Base-by-base conservation (phyloP, 2,797 vertebrate species). In the Decapterus maruadsi region DNA sequence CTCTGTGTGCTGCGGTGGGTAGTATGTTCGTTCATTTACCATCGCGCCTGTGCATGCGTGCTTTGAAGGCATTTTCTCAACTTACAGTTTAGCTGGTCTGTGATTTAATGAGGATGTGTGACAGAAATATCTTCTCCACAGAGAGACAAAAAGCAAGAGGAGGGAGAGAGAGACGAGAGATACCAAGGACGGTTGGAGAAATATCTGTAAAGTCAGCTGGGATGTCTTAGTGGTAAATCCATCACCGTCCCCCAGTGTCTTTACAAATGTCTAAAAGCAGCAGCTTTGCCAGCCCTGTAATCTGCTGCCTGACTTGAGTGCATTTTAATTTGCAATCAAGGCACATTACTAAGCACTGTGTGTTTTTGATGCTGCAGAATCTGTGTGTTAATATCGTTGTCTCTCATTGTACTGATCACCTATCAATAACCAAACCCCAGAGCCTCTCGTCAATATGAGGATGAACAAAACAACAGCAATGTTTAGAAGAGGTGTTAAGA, bases 91-190 rank as follows among this genome's bases (percentile, higher is more conserved):
- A 68, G 61, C 72, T 76, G 63, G 61, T 86, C 55, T 81, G 13
- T 86, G 82, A 87, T 92, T 89, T 92, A 92, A 92, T 88, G 87
- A 92, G 90, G 84, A 60, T 76, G 17, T 77, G 69, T 83, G 83
- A 89, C 86, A 75, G 73, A 88, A 91, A 90, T 90, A 87, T 90
- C 84, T 87, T 78, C 57, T 66, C 87, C 69, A 55, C 31, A 56
- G 79, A 86, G 81, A 87, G 75, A 60, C 51, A 53, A 70, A 62
- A 22, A 57, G 19, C 6, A 8, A 53, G 67, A 55, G 6, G 31
- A 34, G 31, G 6, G 31, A 34, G 31, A 34, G 31, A 34, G 31
- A 34, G 31, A 34, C 31, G 31, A 34, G 31, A 34, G 31, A 34
- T 34, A 87, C 82, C 76, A 81, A 82, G 84, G 86, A 80, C 76